Evolutionary conservation across 2,888 invertebrate genomes (phyloP).

Genomic region (Aleiodes testaceus): DNA sequence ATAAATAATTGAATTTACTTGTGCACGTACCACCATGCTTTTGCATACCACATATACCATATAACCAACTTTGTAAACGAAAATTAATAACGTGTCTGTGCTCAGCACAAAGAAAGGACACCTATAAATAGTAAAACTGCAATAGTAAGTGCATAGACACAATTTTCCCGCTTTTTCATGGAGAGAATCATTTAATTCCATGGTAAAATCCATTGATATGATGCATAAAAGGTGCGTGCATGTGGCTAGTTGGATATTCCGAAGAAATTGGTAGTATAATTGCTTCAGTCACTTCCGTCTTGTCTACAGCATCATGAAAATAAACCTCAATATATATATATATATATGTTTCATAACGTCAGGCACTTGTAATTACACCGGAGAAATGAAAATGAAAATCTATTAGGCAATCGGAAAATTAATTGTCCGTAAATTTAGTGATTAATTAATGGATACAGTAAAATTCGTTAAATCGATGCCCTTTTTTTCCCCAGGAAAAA

Average conservation of each 20-base stretch:
- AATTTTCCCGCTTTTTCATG: neutral
- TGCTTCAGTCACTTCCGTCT: constrained; percentile 31
- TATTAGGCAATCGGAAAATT: constrained; percentile 55
- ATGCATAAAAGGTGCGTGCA: constrained; percentile 28
- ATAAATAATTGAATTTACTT: constrained; percentile 34
- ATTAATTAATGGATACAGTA: no score
- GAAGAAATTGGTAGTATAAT: constrained; percentile 19
- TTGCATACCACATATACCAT: constrained; percentile 53
- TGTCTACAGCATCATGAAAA: neutral
- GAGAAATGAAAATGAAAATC: constrained; percentile 61
- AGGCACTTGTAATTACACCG: constrained; percentile 57
- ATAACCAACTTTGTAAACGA: constrained; percentile 49
- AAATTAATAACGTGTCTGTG: constrained; percentile 32
- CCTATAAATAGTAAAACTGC: constrained; percentile 19
- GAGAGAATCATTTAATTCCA: constrained; percentile 4
- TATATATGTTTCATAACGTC: neutral
- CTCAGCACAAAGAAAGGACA: constrained; percentile 25
- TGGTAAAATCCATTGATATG: constrained; percentile 26
- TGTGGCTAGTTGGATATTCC: neutral
- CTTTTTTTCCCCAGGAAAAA: no score
- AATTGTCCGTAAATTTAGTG: neutral
- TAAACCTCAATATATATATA: neutral
- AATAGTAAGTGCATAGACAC: constrained; percentile 11
- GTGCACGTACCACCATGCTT: constrained; percentile 51
- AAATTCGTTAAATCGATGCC: no score